Conservation (phyloP, 2,888 invertebrate genomes). For the Drosophila hawaiiensis region DNA sequence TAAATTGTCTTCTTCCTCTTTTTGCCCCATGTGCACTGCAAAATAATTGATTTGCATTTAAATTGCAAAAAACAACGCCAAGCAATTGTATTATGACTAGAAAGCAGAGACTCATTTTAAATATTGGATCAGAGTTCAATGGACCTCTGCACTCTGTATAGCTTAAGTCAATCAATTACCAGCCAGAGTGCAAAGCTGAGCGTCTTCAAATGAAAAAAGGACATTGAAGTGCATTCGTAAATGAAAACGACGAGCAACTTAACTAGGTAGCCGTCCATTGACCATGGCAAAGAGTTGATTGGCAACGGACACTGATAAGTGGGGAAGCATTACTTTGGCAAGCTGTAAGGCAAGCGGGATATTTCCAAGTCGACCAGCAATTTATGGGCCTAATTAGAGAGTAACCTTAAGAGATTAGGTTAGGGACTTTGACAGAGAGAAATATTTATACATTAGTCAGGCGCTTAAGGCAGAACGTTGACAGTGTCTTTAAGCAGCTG, state of each 20-base stretch:
- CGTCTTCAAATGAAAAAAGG: constrained; percentile 18
- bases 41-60: constrained; percentile 73
- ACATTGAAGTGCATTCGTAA: constrained; percentile 36
- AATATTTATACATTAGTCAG: neutral
- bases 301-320: constrained; percentile 13
- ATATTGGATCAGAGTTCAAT: constrained; percentile 42
- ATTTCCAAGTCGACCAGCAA: constrained; percentile 11
- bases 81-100: constrained; percentile 42
- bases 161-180: constrained; percentile 5
- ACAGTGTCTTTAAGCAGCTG: neutral
- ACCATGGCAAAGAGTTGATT: constrained; percentile 22
- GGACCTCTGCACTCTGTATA: constrained; percentile 1
- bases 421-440: neutral
- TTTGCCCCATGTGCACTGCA: constrained; percentile 24
- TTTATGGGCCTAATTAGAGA: constrained; percentile 21
- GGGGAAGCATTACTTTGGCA: neutral
- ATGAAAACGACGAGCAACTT: constrained; percentile 2
- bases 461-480: neutral
- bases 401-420: neutral
- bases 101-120: constrained; percentile 1
- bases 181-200: constrained; percentile 4
- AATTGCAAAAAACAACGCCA: constrained; percentile 48
- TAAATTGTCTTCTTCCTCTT: constrained; percentile 21
- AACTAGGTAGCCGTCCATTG: constrained; percentile 15
- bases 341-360: constrained; percentile 12